phyloP scores from a whole-genome alignment of 2,113 vertebrate genomes.

The Narcine bancroftii region DNA sequence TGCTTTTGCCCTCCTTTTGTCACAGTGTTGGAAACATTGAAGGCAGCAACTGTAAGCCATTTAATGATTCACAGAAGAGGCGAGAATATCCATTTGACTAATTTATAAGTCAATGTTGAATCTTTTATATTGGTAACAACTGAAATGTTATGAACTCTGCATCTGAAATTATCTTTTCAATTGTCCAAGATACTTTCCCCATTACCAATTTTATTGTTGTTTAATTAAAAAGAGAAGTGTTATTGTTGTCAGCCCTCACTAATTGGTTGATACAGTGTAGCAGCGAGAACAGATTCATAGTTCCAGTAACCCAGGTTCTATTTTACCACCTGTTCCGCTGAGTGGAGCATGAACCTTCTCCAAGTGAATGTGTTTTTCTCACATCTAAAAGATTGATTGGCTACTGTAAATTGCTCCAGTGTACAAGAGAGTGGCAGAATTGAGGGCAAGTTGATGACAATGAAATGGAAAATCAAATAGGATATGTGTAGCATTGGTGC shows the following conservation, averaged over 20 bases:
- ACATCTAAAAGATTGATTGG: too few relatives aligned
- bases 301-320: too few relatives aligned
- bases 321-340: too few relatives aligned
- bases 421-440: too few relatives aligned
- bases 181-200: background rate
- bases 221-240: background rate
- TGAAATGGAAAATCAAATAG: too few relatives aligned
- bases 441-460: too few relatives aligned
- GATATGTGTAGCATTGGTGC: too few relatives aligned
- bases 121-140: background rate
- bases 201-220: background rate
- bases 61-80: background rate
- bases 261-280: background rate
- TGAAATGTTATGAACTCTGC: background rate
- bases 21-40: background rate
- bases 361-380: too few relatives aligned
- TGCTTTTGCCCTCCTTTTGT: background rate
- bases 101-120: background rate
- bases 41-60: background rate
- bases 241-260: background rate
- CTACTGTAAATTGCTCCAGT: too few relatives aligned
- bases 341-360: too few relatives aligned
- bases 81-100: background rate
- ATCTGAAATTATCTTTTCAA: background rate
- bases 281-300: too few relatives aligned